Conservation (phyloP, 1,140 invertebrate species). For the Drosophila sulfurigaster region DNA sequence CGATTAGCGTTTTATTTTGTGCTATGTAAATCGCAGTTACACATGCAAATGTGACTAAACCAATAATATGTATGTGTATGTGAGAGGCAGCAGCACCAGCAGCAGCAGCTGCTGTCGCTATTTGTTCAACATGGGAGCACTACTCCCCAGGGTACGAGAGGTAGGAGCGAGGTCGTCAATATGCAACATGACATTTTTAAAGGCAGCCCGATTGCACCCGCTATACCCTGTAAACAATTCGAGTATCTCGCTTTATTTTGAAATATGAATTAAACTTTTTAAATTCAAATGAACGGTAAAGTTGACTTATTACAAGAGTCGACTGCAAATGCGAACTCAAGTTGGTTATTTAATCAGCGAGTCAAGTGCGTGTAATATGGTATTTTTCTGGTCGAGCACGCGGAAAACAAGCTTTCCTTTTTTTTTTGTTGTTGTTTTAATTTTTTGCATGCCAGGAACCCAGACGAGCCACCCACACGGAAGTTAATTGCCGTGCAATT, state of each 20-base stretch:
- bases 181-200: constrained; percentile 62
- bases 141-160: background rate
- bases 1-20: constrained; percentile 72
- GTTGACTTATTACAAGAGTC: background rate
- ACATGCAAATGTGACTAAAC: constrained; percentile 82
- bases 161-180: constrained; percentile 42
- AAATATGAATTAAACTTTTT: too few species aligned
- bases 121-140: constrained; percentile 57
- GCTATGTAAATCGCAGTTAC: constrained; percentile 76
- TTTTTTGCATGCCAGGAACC: background rate
- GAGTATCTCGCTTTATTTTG: background rate
- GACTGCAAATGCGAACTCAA: background rate
- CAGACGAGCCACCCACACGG: constrained; percentile 38
- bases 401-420: background rate
- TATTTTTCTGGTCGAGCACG: constrained; percentile 5
- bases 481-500: constrained; percentile 83
- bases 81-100: background rate
- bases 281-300: background rate
- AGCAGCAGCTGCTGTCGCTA: constrained; percentile 42
- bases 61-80: constrained; percentile 67
- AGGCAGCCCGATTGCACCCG: constrained; percentile 36
- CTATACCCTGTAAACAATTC: constrained; percentile 36
- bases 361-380: background rate
- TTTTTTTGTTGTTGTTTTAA: constrained; percentile 16
- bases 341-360: background rate